phyloP scores from a whole-genome alignment of 1,140 invertebrate species.

The Trichonephila clavipes region DNA sequence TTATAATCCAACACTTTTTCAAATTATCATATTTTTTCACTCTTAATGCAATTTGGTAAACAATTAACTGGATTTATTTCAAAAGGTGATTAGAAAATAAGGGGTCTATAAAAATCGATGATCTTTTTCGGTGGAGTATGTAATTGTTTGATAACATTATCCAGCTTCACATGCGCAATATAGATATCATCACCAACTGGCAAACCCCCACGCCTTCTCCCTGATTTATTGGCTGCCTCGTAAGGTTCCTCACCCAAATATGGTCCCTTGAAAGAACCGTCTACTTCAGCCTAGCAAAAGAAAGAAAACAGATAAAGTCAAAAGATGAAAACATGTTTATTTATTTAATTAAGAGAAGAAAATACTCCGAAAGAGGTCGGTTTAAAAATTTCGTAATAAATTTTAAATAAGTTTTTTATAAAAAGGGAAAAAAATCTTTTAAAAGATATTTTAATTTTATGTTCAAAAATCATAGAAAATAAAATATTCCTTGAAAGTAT shows the following conservation, averaged over 20 bases:
- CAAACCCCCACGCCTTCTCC: slow-evolving; percentile 76
- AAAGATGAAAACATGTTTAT: not conserved
- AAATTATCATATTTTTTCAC: too few species aligned
- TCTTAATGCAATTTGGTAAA: not conserved
- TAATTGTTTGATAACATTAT: slow-evolving; percentile 76
- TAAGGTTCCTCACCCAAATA: slow-evolving; percentile 78
- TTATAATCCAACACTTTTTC: too few species aligned
- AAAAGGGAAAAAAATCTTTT: too few species aligned
- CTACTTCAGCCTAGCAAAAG: slow-evolving; percentile 80
- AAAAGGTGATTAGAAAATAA: slow-evolving; percentile 53
- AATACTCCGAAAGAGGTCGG: too few species aligned
- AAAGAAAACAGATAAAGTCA: slow-evolving; percentile 47
- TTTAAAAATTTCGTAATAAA: too few species aligned
- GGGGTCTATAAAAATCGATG: slow-evolving; percentile 67
- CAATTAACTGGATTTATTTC: not conserved
- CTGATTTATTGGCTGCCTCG: slow-evolving; percentile 76
- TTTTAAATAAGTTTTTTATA: too few species aligned
- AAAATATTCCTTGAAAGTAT: too few species aligned
- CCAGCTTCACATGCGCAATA: slow-evolving; percentile 78
- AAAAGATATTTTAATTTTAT: too few species aligned
- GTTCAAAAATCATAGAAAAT: too few species aligned
- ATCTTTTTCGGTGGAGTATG: slow-evolving; percentile 73
- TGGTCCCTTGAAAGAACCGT: slow-evolving; percentile 80
- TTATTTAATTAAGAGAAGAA: too few species aligned
- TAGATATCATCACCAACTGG: slow-evolving; percentile 78